Base-by-base conservation (phyloP, 2,888 invertebrate species). In the Drosophila cyrtoloma region DNA sequence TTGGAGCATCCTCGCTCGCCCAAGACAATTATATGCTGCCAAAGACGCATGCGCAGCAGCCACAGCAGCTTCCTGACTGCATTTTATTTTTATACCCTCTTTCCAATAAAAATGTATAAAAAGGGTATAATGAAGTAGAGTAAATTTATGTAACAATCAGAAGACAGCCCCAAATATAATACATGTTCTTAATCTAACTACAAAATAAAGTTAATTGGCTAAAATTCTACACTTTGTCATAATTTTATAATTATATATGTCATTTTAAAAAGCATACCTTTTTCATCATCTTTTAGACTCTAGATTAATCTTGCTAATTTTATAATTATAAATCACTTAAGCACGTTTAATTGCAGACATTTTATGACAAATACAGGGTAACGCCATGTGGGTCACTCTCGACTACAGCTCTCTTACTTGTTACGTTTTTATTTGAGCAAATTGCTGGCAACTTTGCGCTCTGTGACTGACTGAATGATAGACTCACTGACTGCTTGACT, bases 351-450 rank as follows among this genome's bases (percentile, higher is more conserved):
- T 28, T 47, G 47, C 28, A 28, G 19, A 28, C 1, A 51, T 10
- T 10, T 51, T 10, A 19, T 28, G 5, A 1, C 9, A 30, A 14
- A 19, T 28, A 39, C n/a, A 58, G 30, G 44, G 44, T 32, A 58
- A 30, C 3, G 22, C 7, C 22, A 16, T 12, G 22, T 58, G 22
- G 32, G 19, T 30, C 32, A 4, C 1, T 12, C 3, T 32, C 4
- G 44, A 32, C 22, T 32, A 22, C 5, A 19, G 16, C 4, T 10
- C 22, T 22, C 32, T 42, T 57, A 42, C 39, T 58, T 44, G 58
- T 58, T 90, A 86, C 87, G 89, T 89, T 89, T 84, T 89, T 89
- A 91, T 91, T 91, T 91, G 86, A 91, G 87, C 86, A 91, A 91
- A 87, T 87, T 87, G 87, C 87, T 89, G 87, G 89, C 78, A 90